phyloP scores from a whole-genome alignment of 2,888 invertebrate genomes.

The Corbicula japonica region DNA sequence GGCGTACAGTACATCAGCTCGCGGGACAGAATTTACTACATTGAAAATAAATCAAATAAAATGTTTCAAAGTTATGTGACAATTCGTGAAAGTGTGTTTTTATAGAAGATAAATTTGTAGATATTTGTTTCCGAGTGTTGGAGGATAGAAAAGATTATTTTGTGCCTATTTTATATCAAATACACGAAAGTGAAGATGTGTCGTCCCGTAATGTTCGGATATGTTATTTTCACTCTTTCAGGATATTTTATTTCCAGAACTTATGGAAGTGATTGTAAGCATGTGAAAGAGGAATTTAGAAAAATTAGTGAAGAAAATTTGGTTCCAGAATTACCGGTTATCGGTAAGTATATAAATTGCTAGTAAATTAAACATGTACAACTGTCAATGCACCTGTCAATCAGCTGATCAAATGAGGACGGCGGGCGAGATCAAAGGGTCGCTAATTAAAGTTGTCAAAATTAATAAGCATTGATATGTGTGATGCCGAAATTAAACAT shows the following conservation, averaged over 20 bases:
- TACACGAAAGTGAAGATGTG: conserved; percentile 19
- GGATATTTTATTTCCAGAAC: conserved; percentile 26
- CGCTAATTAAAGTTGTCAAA: conserved; percentile 7
- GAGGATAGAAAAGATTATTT: background rate
- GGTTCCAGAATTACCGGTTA: conserved; percentile 43
- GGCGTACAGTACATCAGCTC: conserved; percentile 14
- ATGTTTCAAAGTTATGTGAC: background rate
- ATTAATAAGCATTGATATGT: background rate
- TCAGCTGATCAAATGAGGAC: conserved; percentile 9
- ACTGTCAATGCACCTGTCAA: conserved; percentile 22
- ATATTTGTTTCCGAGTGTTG: conserved; percentile 8
- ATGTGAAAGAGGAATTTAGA: conserved; percentile 39
- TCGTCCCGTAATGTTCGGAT: conserved; percentile 16
- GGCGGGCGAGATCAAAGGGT: conserved; percentile 20
- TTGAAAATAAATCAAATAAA: conserved; percentile 10
- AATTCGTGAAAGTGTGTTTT: conserved; percentile 4
- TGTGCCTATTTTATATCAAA: conserved; percentile 10
- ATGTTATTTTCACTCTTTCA: conserved; percentile 20
- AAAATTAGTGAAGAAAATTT: conserved; percentile 36
- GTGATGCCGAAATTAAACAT: background rate
- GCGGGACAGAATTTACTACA: conserved; percentile 14
- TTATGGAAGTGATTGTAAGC: conserved; percentile 17
- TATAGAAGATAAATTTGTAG: background rate
- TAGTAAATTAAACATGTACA: background rate
- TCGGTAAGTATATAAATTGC: conserved; percentile 28